Conservation (phyloP, 2,888 invertebrate genomes). For the Caenorhabditis doughertyi region DNA sequence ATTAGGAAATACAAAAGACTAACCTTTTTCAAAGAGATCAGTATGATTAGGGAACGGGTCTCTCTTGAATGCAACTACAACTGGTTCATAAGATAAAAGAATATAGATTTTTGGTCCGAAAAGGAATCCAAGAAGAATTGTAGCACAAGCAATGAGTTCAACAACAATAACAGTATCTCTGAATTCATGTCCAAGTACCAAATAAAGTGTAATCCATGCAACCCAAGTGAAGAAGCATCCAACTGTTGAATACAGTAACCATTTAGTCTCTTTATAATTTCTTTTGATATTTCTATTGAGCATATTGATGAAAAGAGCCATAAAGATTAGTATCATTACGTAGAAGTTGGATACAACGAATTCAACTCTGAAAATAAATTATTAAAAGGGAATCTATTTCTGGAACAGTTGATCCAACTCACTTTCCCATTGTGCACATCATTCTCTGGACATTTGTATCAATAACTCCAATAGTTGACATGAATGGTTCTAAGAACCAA, state of each 20-base stretch:
- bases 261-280: slow-evolving; percentile 82
- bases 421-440: slow-evolving; percentile 74
- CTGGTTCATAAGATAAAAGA: slow-evolving; percentile 81
- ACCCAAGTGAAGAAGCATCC: slow-evolving; percentile 76
- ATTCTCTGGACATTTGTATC: slow-evolving; percentile 69
- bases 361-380: slow-evolving; percentile 60
- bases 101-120: slow-evolving; percentile 83
- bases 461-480: slow-evolving; percentile 71
- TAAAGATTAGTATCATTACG: slow-evolving; percentile 77
- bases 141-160: slow-evolving; percentile 78
- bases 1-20: not conserved
- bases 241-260: slow-evolving; percentile 79
- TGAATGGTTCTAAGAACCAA: slow-evolving; percentile 77
- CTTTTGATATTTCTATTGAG: slow-evolving; percentile 81
- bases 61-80: slow-evolving; percentile 80
- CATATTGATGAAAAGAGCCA: slow-evolving; percentile 79
- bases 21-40: slow-evolving; percentile 76
- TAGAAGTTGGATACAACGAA: slow-evolving; percentile 78
- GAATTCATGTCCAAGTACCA: slow-evolving; percentile 68
- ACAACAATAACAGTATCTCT: slow-evolving; percentile 72
- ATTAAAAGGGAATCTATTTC: not conserved
- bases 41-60: slow-evolving; percentile 68
- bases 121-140: slow-evolving; percentile 80
- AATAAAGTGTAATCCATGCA: slow-evolving; percentile 75
- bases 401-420: not conserved